Evolutionary conservation across 2,113 vertebrate genomes (phyloP).

Genomic region (Platysteira castanea): DNA sequence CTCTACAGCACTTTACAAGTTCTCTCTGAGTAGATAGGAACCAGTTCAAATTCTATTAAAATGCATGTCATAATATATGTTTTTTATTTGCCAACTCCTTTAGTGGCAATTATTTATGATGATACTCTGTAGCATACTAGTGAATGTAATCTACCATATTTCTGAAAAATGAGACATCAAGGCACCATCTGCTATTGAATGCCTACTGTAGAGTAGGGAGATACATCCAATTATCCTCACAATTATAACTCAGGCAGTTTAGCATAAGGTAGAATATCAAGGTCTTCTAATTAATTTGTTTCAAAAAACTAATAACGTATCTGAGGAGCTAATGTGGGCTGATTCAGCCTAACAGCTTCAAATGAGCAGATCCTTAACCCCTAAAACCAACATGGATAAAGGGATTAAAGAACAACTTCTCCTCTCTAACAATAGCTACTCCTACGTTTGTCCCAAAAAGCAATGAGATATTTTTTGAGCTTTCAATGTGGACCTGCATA

Average conservation of each 20-base stretch:
- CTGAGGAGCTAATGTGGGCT: not conserved
- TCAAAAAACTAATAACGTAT: not conserved
- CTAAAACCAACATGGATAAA: not conserved
- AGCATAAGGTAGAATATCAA: not conserved
- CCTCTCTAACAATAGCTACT: not conserved
- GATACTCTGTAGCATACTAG: not conserved
- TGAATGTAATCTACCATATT: not conserved
- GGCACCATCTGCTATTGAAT: not conserved
- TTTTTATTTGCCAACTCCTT: not conserved
- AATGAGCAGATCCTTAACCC: not conserved
- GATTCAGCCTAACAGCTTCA: not conserved
- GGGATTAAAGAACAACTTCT: not conserved
- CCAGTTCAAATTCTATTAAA: not conserved
- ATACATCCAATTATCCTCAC: not conserved
- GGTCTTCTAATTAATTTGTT: not conserved
- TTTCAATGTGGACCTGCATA: not conserved
- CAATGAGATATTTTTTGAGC: not conserved
- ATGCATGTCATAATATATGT: not conserved
- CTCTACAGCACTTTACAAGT: not conserved
- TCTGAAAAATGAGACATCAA: constrained; percentile 5
- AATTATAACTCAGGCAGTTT: not conserved
- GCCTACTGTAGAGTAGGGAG: not conserved
- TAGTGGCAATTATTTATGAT: constrained; percentile 8
- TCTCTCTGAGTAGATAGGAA: not conserved
- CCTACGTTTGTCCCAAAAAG: not conserved